A percentile compares a stretch with the other conserved stretches of the same genome.
Evolutionary conservation across 1,140 invertebrate species (phyloP).

Genomic region (Laodelphax striatellus): DNA sequence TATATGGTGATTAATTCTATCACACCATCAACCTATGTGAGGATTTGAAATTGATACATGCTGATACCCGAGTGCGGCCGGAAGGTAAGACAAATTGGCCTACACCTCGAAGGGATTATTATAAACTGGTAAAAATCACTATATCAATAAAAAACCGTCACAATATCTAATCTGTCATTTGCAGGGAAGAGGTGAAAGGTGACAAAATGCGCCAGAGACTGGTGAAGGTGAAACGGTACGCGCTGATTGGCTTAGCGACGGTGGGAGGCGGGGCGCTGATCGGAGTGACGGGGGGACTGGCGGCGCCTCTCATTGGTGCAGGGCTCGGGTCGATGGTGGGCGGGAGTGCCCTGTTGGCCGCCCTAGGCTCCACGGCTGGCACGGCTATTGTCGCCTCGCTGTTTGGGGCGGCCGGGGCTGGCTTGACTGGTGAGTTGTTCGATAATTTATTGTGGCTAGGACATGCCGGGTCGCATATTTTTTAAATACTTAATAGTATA

Average conservation of each 20-base stretch:
- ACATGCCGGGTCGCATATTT: too few relatives aligned
- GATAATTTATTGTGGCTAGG: too few relatives aligned
- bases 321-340: slow-evolving; percentile 45
- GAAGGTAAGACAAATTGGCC: too few relatives aligned
- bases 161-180: too few relatives aligned
- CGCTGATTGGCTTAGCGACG: slow-evolving; percentile 50
- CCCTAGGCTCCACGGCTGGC: slow-evolving; percentile 44
- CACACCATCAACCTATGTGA: too few relatives aligned
- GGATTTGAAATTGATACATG: too few relatives aligned
- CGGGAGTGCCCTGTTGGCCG: slow-evolving; percentile 39
- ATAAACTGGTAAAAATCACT: too few relatives aligned
- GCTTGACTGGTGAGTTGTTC: slow-evolving; percentile 39
- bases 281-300: slow-evolving; percentile 53
- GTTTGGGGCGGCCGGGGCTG: slow-evolving; percentile 57
- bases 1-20: too few relatives aligned
- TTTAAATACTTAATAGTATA: too few relatives aligned
- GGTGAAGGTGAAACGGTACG: slow-evolving; percentile 47
- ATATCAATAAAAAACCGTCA: too few relatives aligned
- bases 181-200: slow-evolving; percentile 34
- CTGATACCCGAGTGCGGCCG: too few relatives aligned
- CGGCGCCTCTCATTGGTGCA: slow-evolving; percentile 52
- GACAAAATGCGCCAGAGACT: slow-evolving; percentile 36
- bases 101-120: too few relatives aligned
- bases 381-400: slow-evolving; percentile 52
- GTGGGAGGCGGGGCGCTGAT: slow-evolving; percentile 51